phyloP scores from a whole-genome alignment of 2,797 vertebrate species.

The Danionella dracula region DNA sequence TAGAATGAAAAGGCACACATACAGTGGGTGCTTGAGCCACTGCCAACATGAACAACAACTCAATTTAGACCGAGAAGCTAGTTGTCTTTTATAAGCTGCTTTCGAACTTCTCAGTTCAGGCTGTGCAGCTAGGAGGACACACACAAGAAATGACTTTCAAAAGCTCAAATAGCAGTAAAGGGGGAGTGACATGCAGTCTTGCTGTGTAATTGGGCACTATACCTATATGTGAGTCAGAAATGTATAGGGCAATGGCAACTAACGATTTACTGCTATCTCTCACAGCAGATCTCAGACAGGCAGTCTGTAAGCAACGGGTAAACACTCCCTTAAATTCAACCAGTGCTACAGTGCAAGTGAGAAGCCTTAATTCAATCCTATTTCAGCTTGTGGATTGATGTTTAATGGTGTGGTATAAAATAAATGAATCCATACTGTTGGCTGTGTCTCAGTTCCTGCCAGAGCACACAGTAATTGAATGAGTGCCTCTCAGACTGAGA shows the following conservation, averaged over 20 bases:
- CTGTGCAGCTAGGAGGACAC: slow-evolving; percentile 10
- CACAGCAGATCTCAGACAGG: neutral
- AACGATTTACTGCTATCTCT: slow-evolving; percentile 34
- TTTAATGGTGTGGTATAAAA: slow-evolving; percentile 52
- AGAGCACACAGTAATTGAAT: slow-evolving; percentile 70
- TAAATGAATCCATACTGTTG: slow-evolving; percentile 59
- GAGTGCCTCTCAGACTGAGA: slow-evolving; percentile 66
- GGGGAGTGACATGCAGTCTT: slow-evolving; percentile 38
- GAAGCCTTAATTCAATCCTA: slow-evolving; percentile 47
- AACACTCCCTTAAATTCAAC: neutral
- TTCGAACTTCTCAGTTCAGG: slow-evolving; percentile 5
- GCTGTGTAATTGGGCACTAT: slow-evolving; percentile 50
- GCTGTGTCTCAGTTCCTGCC: slow-evolving; percentile 43
- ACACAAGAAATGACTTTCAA: slow-evolving; percentile 52
- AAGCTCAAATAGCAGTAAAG: slow-evolving; percentile 47
- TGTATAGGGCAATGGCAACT: slow-evolving; percentile 34
- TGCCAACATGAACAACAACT: slow-evolving; percentile 35
- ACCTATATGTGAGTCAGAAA: slow-evolving; percentile 55
- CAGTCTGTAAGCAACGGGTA: neutral
- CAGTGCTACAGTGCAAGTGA: slow-evolving; percentile 2
- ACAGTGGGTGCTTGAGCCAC: slow-evolving; percentile 8
- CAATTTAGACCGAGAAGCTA: slow-evolving; percentile 43
- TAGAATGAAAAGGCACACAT: slow-evolving; percentile 33
- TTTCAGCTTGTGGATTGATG: slow-evolving; percentile 37
- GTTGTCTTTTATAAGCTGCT: neutral